Evolutionary conservation across 37 sponge, comb jelly and placozoan species (phyloP).

Genomic region (Diacarnus erythraeanus): DNA sequence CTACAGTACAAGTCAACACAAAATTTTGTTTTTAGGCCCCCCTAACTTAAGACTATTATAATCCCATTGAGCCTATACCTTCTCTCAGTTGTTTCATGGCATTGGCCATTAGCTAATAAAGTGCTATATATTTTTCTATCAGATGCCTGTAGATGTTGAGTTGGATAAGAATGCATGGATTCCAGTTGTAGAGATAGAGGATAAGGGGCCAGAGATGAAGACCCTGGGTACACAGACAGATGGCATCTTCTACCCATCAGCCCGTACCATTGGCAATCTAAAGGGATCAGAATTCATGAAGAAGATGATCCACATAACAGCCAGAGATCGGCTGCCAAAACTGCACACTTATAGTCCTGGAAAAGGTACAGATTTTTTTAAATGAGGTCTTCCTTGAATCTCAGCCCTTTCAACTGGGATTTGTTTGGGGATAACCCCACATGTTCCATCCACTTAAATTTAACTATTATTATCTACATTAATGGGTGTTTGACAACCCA

Average conservation of each 20-base stretch:
- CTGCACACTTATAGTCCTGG: slow-evolving; percentile 69
- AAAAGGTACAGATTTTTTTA: too few relatives aligned
- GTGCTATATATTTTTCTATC: too few relatives aligned
- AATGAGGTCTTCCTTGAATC: too few relatives aligned
- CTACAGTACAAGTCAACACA: too few relatives aligned
- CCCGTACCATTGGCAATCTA: slow-evolving; percentile 37
- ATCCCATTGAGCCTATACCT: too few relatives aligned
- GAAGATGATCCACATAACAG: slow-evolving; percentile 15
- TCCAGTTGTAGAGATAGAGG: slow-evolving; percentile 45
- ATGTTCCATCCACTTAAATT: too few relatives aligned
- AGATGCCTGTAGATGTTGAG: slow-evolving; percentile 50
- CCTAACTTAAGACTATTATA: too few relatives aligned
- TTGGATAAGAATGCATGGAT: slow-evolving; percentile 40
- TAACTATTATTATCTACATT: neutral
- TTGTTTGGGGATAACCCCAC: too few relatives aligned
- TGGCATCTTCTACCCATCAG: slow-evolving; percentile 79
- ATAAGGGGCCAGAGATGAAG: slow-evolving; percentile 28
- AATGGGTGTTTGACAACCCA: neutral
- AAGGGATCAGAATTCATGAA: slow-evolving; percentile 12
- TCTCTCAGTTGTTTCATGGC: too few relatives aligned
- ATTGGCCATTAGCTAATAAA: too few relatives aligned
- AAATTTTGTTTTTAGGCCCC: too few relatives aligned
- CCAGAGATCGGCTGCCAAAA: slow-evolving; percentile 25
- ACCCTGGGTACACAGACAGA: slow-evolving; percentile 63
- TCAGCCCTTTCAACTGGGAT: too few relatives aligned